Evolutionary conservation across 2,888 invertebrate genomes (phyloP), one percentile per base, ranked within the genome.

Genomic region (Ormyrus thymus): DNA sequence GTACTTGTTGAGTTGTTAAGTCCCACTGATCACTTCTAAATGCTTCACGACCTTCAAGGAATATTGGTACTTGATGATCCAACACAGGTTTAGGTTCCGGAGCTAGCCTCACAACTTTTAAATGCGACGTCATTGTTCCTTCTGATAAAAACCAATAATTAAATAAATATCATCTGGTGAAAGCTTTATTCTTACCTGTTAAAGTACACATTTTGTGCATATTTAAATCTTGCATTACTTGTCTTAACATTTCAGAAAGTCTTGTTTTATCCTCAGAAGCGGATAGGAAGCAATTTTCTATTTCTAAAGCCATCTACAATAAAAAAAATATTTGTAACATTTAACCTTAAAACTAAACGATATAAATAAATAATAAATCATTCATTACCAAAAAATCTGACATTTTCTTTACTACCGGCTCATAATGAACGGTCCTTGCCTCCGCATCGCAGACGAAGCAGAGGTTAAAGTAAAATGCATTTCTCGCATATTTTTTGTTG

Each of bases 391-490:
- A 80, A 64, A 71, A 79, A 69, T 97, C 96, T 0, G 97, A 96
- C 70, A 98, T 93, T 89, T 98, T 98, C 86, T 96, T 97, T 0
- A 98, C 97, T 8, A 98, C 96, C 0, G 97, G 95, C 87, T 98
- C 98, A 90, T 98, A 98, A 86, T 97, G 97, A 1, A 96, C 95
- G 0, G 97, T 97, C 77, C 97, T 93, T 0, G 97, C 95, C 92
- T 95, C 94, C 71, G 96, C 95, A 87, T 97, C 96, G 87, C 97
- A 98, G 0, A 98, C 97, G 88, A 98, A 97, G 90, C 98, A 98
- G 50, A 97, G 90, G 91, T 98, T 98, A 91, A 98, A 98, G 81
- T 97, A 95, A 86, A 97, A 96, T n/a, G 97, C 96, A 91, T 98
- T 98, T 73, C 98, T 92, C 11, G 95, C 95, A 91, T 98, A 98